Conservation (phyloP, 2,797 vertebrate species). For the Silurus lanzhouensis region DNA sequence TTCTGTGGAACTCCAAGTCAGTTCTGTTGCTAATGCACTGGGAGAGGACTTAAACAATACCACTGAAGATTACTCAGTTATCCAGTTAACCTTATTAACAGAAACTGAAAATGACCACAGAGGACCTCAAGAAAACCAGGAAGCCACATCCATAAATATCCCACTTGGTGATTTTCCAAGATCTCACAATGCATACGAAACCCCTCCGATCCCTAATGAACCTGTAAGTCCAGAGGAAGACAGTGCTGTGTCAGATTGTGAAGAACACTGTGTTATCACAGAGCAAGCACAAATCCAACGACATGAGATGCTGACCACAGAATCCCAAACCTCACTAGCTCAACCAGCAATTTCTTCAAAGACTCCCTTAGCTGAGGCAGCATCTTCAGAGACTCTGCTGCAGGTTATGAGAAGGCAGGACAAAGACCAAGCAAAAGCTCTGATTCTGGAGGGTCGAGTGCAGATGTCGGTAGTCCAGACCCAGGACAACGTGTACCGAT, state of each 20-base stretch:
- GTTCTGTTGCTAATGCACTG: constrained; percentile 53
- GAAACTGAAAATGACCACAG: constrained; percentile 49
- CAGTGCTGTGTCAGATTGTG: constrained; percentile 38
- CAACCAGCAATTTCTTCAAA: background rate
- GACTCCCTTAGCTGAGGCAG: constrained; percentile 25
- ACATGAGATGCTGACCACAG: constrained; percentile 18
- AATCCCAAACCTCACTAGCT: constrained; percentile 13
- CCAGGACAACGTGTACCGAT: constrained; percentile 72
- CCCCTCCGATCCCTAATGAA: constrained; percentile 37
- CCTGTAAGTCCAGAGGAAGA: constrained; percentile 58
- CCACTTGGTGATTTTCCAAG: constrained; percentile 7
- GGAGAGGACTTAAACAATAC: constrained; percentile 34
- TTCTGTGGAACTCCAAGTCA: constrained; percentile 15
- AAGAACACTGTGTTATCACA: constrained; percentile 58
- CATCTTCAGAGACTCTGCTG: constrained; percentile 67
- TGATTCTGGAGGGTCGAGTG: constrained; percentile 90
- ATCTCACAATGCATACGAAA: constrained; percentile 28
- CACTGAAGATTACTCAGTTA: constrained; percentile 34
- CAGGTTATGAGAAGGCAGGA: constrained; percentile 84
- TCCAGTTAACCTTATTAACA: constrained; percentile 65
- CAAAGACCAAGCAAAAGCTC: constrained; percentile 85
- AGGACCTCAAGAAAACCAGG: constrained; percentile 13
- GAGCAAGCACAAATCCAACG: constrained; percentile 27
- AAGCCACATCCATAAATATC: constrained; percentile 39
- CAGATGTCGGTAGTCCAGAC: constrained; percentile 90